These are phyloP conservation scores for Melangyna quadrimaculata DNA, from an alignment of 2,888 invertebrate species.

Conservation along the genomic window DNA sequence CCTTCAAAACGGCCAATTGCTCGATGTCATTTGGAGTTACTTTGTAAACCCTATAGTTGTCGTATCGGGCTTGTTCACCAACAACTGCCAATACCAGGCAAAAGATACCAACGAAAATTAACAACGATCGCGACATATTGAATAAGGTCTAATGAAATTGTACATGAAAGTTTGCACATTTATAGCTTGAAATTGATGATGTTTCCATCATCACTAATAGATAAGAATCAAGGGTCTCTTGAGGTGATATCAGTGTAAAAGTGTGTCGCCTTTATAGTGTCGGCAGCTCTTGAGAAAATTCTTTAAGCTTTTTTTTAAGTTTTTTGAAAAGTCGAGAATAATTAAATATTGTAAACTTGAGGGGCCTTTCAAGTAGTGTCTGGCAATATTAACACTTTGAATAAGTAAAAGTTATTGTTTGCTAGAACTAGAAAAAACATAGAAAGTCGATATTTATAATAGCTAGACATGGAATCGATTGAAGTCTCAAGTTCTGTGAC, in stretches of 20 bases:
- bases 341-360: background rate
- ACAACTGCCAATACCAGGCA: conserved; percentile 51
- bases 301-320: background rate
- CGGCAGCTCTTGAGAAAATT: background rate
- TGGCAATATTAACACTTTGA: background rate
- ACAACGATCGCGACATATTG: conserved; percentile 43
- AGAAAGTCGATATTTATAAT: background rate
- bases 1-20: conserved; percentile 81
- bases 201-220: background rate
- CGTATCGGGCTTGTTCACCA: conserved; percentile 77
- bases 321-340: background rate
- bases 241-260: background rate
- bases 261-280: background rate
- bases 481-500: background rate
- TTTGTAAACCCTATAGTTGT: conserved; percentile 84
- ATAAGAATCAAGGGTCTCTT: background rate
- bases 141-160: background rate
- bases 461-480: background rate
- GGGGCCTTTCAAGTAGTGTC: background rate
- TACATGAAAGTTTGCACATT: background rate
- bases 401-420: background rate
- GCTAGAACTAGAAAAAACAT: background rate
- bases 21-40: conserved; percentile 81
- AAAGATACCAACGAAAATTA: conserved; percentile 26
- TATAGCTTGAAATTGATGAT: background rate